A percentile compares a stretch with the other conserved stretches of the same genome.
Evolutionary conservation across 2,888 invertebrate species (phyloP).

Genomic region (Oasisia sp.): DNA sequence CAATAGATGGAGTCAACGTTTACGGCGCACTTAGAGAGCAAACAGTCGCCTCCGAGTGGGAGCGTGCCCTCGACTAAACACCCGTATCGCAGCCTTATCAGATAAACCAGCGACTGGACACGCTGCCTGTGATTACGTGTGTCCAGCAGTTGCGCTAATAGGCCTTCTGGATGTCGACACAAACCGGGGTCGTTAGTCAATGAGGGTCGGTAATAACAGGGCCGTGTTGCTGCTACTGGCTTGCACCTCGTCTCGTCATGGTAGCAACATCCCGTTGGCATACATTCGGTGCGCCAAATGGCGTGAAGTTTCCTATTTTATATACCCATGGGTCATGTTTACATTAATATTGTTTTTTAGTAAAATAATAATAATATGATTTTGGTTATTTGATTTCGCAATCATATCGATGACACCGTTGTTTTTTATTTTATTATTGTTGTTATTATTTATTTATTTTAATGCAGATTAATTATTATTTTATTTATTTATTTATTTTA

Average conservation of each 20-base stretch:
- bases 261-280: not conserved
- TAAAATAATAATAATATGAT: too few species aligned
- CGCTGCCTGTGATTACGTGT: constrained; percentile 4
- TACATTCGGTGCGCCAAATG: not conserved
- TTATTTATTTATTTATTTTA: too few species aligned
- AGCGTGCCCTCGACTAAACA: not conserved
- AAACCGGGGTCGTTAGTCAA: not conserved
- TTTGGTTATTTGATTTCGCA: too few species aligned
- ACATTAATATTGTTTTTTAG: too few species aligned
- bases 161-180: not conserved
- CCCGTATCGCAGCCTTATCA: not conserved
- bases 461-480: too few species aligned
- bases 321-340: too few species aligned
- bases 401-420: too few species aligned
- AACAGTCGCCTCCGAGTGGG: not conserved
- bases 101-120: not conserved
- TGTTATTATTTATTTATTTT: too few species aligned
- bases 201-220: not conserved
- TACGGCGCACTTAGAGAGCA: not conserved
- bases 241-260: not conserved
- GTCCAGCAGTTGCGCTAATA: constrained; percentile 5
- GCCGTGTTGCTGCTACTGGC: not conserved
- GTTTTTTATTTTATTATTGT: too few species aligned
- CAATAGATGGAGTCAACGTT: not conserved
- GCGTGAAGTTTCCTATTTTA: too few species aligned